phyloP scores from a whole-genome alignment of 1,140 invertebrate species.

The Papilio dardanus region DNA sequence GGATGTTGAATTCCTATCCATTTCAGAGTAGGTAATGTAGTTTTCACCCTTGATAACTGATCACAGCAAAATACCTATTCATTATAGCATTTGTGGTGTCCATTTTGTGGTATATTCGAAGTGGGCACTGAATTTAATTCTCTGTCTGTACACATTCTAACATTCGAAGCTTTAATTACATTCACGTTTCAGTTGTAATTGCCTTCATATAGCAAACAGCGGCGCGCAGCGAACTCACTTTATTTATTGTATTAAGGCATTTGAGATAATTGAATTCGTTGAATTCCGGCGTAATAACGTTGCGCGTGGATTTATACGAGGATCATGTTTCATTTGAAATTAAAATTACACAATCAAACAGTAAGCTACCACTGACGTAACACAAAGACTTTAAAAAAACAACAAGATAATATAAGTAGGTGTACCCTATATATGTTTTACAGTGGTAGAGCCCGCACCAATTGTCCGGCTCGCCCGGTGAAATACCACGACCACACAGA shows the following conservation, averaged over 20 bases:
- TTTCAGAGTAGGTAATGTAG: too few relatives aligned
- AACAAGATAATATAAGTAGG: background rate
- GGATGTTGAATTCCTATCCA: background rate
- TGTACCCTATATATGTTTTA: too few relatives aligned
- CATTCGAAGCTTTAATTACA: background rate
- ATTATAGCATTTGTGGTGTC: too few relatives aligned
- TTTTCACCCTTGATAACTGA: too few relatives aligned
- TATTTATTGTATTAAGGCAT: constrained; percentile 6
- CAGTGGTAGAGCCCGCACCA: too few relatives aligned
- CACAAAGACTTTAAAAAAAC: too few relatives aligned
- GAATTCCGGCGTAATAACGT: constrained; percentile 3
- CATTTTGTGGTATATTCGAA: too few relatives aligned
- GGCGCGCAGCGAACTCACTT: background rate
- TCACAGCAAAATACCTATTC: too few relatives aligned
- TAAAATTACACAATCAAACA: background rate
- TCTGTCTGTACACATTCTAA: background rate
- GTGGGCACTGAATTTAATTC: too few relatives aligned
- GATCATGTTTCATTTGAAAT: background rate
- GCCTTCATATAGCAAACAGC: constrained; percentile 15
- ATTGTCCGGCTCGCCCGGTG: too few relatives aligned
- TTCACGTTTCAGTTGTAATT: constrained; percentile 6
- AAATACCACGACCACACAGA: too few relatives aligned
- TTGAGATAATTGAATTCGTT: constrained; percentile 14
- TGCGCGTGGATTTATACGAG: background rate
- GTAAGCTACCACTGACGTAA: background rate